phyloP scores from a whole-genome alignment of 2,113 vertebrate genomes.

The Mormyrus iriodes region DNA sequence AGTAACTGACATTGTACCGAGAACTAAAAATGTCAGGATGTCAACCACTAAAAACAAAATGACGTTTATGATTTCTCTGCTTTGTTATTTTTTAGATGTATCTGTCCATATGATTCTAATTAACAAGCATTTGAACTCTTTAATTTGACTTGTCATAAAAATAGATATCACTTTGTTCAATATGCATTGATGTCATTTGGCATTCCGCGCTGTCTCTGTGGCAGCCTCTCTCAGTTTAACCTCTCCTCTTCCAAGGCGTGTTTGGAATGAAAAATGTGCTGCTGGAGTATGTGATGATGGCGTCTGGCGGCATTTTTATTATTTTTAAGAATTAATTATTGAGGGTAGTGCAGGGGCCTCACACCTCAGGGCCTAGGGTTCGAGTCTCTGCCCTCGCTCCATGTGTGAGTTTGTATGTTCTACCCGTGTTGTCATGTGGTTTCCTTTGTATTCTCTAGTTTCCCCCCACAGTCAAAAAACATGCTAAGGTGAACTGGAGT shows the following conservation, averaged over 20 bases:
- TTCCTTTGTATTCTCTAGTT: background rate
- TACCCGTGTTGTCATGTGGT: background rate
- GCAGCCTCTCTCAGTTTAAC: background rate
- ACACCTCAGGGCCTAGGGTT: background rate
- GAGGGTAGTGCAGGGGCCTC: background rate
- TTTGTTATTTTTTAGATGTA: background rate
- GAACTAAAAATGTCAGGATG: background rate
- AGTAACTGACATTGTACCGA: background rate
- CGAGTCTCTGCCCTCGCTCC: background rate
- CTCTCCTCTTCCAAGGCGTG: background rate
- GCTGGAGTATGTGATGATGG: background rate
- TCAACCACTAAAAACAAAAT: background rate
- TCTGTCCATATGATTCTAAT: background rate
- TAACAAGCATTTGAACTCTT: background rate
- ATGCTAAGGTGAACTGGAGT: background rate
- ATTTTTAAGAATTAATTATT: background rate
- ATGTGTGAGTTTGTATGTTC: background rate
- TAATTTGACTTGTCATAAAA: background rate
- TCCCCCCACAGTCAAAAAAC: background rate
- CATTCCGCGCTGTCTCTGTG: background rate
- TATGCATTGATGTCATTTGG: background rate
- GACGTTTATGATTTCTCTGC: background rate
- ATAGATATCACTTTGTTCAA: background rate
- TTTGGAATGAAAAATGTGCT: background rate
- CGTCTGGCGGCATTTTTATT: constrained; percentile 5